A percentile compares a stretch with the other conserved stretches of the same genome.
phyloP scores from a whole-genome alignment of 2,797 vertebrate species.

The Phyllotis vaccarum region DNA sequence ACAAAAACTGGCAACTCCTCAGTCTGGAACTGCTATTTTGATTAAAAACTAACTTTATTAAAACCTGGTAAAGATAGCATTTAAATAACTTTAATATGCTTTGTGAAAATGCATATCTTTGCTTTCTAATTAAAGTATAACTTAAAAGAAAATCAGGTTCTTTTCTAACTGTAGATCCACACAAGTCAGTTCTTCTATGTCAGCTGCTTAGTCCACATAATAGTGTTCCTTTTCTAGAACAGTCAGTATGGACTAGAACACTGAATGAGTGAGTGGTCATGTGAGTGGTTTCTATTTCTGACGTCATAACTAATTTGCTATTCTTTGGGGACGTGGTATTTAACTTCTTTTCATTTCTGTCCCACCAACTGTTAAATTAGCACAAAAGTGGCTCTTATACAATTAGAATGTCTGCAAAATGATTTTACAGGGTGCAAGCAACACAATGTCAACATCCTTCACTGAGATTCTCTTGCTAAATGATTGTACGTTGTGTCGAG shows the following conservation, averaged over 20 bases:
- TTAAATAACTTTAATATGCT: background rate
- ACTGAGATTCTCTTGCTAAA: background rate
- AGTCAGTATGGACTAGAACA: background rate
- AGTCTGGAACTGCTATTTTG: background rate
- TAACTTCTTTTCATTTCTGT: constrained; percentile 62
- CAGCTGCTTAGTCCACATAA: background rate
- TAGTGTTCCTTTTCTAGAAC: background rate
- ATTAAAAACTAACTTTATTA: background rate
- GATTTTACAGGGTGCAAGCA: constrained; percentile 3
- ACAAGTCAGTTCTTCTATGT: background rate
- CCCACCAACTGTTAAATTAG: constrained; percentile 60
- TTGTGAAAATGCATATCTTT: background rate
- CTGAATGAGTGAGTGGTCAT: background rate
- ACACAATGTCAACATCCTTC: background rate
- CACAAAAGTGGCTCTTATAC: constrained; percentile 34
- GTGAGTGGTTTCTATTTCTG: constrained; percentile 60
- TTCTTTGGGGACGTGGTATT: constrained; percentile 47
- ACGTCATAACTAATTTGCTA: constrained; percentile 49
- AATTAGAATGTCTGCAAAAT: constrained; percentile 17
- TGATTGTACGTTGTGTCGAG: background rate
- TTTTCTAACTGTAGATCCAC: background rate
- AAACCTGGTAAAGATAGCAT: background rate
- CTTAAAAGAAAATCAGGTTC: background rate
- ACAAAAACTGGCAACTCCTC: background rate
- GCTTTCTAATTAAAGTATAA: constrained; percentile 25